Conservation (phyloP, 2,888 invertebrate genomes). For the Chaetoderma sp. region DNA sequence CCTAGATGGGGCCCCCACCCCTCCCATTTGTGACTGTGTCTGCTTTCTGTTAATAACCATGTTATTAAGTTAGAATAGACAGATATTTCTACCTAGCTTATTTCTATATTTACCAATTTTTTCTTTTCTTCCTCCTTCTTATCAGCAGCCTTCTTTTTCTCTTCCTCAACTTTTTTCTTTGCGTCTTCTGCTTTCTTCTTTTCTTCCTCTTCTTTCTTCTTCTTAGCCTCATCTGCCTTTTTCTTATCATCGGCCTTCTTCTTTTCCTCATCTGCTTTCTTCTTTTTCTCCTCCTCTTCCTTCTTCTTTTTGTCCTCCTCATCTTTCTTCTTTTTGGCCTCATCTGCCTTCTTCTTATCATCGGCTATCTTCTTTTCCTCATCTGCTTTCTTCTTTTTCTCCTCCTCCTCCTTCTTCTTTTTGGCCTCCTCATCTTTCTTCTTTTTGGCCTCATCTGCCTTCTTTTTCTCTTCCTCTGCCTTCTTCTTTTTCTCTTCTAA, state of each 20-base stretch:
- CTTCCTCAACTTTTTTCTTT: conserved; percentile 34
- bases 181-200: conserved; percentile 31
- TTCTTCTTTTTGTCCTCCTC: conserved; percentile 34
- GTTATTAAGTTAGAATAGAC: neutral
- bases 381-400: neutral
- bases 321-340: conserved; percentile 28
- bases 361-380: conserved; percentile 11
- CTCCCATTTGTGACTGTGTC: no score
- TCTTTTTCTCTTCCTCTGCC: no score
- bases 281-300: conserved; percentile 31
- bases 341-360: conserved; percentile 19
- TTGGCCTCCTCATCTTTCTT: no score
- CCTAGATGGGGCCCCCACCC: no score
- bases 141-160: conserved; percentile 68
- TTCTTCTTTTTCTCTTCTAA: conserved; percentile 50
- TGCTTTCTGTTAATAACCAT: no score
- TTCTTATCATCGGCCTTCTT: conserved; percentile 26
- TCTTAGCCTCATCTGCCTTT: conserved; percentile 20
- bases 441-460: no score
- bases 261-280: conserved; percentile 29
- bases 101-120: conserved; percentile 27
- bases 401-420: conserved; percentile 14
- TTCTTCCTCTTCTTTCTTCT: conserved; percentile 23
- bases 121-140: conserved; percentile 71
- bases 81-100: conserved; percentile 13